phyloP scores from a whole-genome alignment of 2,113 vertebrate species.

The Melanostigma gelatinosum region DNA sequence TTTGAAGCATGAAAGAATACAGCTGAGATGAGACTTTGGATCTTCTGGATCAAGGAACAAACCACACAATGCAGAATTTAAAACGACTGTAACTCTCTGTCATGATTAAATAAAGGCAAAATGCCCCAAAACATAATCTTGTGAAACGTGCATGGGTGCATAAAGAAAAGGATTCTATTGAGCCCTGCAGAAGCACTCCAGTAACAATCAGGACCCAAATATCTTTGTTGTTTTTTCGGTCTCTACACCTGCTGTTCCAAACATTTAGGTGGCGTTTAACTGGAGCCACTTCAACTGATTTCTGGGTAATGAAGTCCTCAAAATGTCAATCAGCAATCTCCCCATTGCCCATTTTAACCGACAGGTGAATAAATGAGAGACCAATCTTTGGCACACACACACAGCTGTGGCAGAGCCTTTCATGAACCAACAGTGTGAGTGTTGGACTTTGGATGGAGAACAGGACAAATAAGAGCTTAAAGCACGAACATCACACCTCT shows the following conservation, averaged over 20 bases:
- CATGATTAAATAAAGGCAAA: not conserved
- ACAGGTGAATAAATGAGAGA: not conserved
- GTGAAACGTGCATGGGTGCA: not conserved
- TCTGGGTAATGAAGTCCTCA: not conserved
- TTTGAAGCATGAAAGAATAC: not conserved
- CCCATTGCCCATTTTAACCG: not conserved
- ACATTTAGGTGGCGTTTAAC: not conserved
- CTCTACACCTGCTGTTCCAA: not conserved
- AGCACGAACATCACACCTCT: not conserved
- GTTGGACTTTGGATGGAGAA: not conserved
- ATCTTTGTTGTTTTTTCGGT: not conserved
- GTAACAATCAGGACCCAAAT: slow-evolving; percentile 9
- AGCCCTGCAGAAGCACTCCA: not conserved
- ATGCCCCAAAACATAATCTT: not conserved
- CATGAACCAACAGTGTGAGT: not conserved
- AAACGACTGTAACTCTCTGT: not conserved
- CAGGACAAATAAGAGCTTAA: not conserved
- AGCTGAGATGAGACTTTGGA: not conserved
- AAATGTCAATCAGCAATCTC: slow-evolving; percentile 3
- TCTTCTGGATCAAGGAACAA: not conserved
- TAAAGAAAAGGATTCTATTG: not conserved
- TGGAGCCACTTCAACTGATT: slow-evolving; percentile 12
- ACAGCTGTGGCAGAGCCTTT: not conserved
- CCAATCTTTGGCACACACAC: not conserved
- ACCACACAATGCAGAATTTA: not conserved